Base-by-base conservation (phyloP, 2,797 vertebrate genomes). In the Nasua narica region DNA sequence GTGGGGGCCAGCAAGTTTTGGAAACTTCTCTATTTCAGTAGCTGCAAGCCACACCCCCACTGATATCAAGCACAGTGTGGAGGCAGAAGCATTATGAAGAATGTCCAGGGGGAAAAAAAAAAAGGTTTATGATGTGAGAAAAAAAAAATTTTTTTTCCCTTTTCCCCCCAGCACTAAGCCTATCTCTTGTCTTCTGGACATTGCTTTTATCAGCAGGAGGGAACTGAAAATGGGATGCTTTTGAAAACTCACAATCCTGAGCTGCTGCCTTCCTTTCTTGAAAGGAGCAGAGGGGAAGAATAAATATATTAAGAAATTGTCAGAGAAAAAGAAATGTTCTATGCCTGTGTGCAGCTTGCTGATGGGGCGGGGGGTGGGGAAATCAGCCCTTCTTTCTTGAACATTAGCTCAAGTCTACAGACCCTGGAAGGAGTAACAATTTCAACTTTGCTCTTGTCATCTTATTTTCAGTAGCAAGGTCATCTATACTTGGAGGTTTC, bases 251-350 rank as follows among this genome's bases (percentile, higher is more conserved):
- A 50, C 77, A 72, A 98, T 94, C 93, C 97, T 97, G 97, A 96
- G 96, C 95, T 95, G 97, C 97, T 95, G 85, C 95, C 67, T 98
- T 96, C 90, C 94, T 74, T 97, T 95, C 97, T 97, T 97, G 97
- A 98, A 97, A 67, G 25, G 35, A 95, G 19, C 97, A 97, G 93
- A 97, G 77, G 83, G 94, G 92, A 97, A 98, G 90, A 95, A 98
- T 97, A 98, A 98, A 98, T 95, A 95, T 54, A 98, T 97, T 98
- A 98, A 98, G 98, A 98, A 96, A 94, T 96, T 19, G 77, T 95
- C 94, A 98, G 97, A 98, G 74, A 40, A 84, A 96, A 90, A 81
- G 58, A 94, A 94, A 98, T 96, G 94, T 85, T 93, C 96, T 0
- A 21, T 93, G 91, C 84, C 58, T 94, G 60, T 25, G 67, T 97